Evolutionary conservation across 2,113 vertebrate species (phyloP).

Genomic region (Cavia porcellus): DNA sequence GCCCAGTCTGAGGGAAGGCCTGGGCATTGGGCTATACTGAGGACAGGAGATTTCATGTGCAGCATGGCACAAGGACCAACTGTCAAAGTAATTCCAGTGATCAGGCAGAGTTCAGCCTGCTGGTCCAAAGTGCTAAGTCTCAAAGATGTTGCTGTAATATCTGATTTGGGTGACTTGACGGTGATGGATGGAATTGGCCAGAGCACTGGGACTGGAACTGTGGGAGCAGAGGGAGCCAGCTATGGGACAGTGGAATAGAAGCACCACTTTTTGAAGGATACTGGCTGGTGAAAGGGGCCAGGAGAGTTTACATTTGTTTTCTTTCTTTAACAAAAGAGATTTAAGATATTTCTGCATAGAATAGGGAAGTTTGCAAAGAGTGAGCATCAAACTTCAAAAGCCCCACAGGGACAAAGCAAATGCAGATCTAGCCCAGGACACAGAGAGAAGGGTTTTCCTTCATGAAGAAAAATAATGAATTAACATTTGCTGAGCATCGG

Average conservation of each 20-base stretch:
- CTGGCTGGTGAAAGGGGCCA: no score
- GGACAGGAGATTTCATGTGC: neutral
- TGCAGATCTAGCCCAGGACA: neutral
- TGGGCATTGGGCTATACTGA: no score
- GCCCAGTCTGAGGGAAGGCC: neutral
- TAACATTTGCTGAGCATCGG: neutral
- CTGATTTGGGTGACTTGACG: fast-evolving
- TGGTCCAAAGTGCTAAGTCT: neutral
- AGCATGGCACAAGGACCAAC: neutral
- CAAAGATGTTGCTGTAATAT: neutral
- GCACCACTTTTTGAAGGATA: neutral
- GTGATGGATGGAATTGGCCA: neutral
- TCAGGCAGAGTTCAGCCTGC: neutral
- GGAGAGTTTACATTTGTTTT: neutral
- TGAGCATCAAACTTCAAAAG: neutral
- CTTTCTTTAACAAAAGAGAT: neutral
- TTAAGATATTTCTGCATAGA: neutral
- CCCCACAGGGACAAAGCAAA: neutral
- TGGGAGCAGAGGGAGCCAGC: no score
- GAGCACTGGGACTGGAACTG: neutral
- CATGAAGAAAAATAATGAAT: neutral
- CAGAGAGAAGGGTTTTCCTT: neutral
- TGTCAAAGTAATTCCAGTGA: fast-evolving
- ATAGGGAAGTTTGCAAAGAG: neutral
- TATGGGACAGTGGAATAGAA: no score